A percentile compares a stretch with the other conserved stretches of the same genome.
These are phyloP conservation scores for Crotophaga sulcirostris DNA, from an alignment of 2,113 vertebrate species.

Conservation along the genomic window DNA sequence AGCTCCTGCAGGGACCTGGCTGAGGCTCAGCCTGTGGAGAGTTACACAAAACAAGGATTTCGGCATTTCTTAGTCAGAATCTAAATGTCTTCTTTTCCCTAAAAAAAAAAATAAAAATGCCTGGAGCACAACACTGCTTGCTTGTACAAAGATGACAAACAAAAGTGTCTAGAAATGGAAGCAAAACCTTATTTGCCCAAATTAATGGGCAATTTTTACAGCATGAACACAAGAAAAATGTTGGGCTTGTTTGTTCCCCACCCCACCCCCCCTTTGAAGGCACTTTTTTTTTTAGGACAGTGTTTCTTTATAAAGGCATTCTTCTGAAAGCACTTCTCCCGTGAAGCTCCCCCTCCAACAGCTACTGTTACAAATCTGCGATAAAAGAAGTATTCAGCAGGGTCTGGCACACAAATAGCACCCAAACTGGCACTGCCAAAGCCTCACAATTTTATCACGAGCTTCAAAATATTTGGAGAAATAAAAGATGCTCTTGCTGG, in stretches of 20 bases:
- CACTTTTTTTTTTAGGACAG: not conserved
- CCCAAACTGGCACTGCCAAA: slow-evolving; percentile 3
- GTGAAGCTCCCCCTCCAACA: not conserved
- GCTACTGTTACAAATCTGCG: slow-evolving; percentile 47
- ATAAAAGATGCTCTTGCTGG: not conserved
- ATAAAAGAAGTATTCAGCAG: slow-evolving; percentile 57
- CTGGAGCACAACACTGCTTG: not conserved
- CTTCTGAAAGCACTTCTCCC: slow-evolving; percentile 1
- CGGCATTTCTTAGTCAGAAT: not conserved
- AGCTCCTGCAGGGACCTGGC: not conserved
- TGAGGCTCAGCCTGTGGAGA: not conserved
- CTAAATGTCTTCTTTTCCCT: not conserved
- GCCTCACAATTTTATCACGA: not conserved
- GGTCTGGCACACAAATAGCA: slow-evolving; percentile 10
- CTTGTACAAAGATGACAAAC: not conserved
- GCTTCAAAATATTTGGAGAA: not conserved
- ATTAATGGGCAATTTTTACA: not conserved
- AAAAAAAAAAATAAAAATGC: not conserved
- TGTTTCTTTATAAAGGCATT: slow-evolving; percentile 11
- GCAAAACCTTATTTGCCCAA: not conserved
- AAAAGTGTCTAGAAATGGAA: slow-evolving; percentile 12
- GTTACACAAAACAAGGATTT: not conserved
- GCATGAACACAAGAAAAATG: not conserved
- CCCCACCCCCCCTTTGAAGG: not conserved
- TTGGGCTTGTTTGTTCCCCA: not conserved